A percentile compares a stretch with the other conserved stretches of the same genome.
Evolutionary conservation across 1,140 invertebrate genomes (phyloP).

Genomic region (Sogatella furcifera): DNA sequence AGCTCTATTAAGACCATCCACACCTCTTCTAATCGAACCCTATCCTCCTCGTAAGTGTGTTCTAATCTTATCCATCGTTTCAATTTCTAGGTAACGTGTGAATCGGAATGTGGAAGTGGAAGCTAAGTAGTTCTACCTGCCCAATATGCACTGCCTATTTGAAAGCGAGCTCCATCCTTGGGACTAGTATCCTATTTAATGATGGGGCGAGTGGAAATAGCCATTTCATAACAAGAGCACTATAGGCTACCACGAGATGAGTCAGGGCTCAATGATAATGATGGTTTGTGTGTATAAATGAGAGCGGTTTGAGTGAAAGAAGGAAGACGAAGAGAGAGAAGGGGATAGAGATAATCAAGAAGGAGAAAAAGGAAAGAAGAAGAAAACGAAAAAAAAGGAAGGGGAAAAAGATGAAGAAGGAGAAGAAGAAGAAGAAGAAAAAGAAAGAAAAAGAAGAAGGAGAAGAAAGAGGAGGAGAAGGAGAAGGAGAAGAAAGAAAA

Average conservation of each 20-base stretch:
- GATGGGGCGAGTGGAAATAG: neutral
- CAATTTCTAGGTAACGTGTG: too few species aligned
- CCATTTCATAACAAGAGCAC: neutral
- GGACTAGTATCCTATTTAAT: neutral
- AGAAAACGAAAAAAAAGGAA: slow-evolving; percentile 1
- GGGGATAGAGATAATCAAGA: slow-evolving; percentile 1
- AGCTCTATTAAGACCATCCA: too few species aligned
- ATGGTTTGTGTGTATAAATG: neutral
- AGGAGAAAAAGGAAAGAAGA: neutral
- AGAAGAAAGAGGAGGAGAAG: slow-evolving; percentile 1
- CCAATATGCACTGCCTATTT: neutral
- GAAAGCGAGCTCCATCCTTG: too few species aligned
- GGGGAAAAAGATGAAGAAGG: neutral
- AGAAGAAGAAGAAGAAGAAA: too few species aligned
- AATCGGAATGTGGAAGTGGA: too few species aligned
- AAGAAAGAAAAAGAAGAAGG: slow-evolving; percentile 3
- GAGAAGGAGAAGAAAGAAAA: slow-evolving; percentile 1
- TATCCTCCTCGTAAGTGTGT: too few species aligned
- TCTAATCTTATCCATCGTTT: too few species aligned
- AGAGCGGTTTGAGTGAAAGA: neutral
- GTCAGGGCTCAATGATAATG: neutral
- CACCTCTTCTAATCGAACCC: too few species aligned
- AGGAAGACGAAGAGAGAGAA: slow-evolving; percentile 1
- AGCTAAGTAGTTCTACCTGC: neutral
- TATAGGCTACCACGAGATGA: neutral